Conservation (phyloP, 2,888 invertebrate species). For the Cerastoderma edule region DNA sequence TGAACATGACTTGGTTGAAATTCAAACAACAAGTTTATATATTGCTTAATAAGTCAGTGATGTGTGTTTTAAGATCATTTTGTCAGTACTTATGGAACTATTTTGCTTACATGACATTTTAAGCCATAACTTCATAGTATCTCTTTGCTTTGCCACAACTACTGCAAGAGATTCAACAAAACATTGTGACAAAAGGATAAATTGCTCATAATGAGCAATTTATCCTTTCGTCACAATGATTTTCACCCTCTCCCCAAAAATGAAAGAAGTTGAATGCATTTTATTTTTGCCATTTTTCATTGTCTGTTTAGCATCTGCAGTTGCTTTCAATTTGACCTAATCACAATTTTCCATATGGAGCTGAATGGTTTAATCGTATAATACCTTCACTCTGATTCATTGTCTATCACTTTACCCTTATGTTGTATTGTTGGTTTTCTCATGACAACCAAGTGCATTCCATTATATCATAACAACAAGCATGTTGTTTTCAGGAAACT, state of each 20-base stretch:
- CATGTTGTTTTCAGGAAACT: too few relatives aligned
- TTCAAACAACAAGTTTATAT: neutral
- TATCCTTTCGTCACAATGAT: neutral
- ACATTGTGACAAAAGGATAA: constrained; percentile 3
- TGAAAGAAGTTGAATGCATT: neutral
- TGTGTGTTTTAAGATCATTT: neutral
- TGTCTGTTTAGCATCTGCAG: neutral
- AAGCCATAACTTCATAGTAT: too few relatives aligned
- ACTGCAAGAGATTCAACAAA: neutral
- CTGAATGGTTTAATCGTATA: neutral
- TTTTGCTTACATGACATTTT: neutral
- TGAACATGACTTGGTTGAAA: neutral
- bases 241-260: constrained; percentile 2
- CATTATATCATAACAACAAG: neutral
- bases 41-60: neutral
- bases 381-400: neutral
- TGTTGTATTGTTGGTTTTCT: neutral
- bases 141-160: neutral
- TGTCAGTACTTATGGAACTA: neutral
- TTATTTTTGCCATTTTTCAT: neutral
- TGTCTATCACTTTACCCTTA: neutral
- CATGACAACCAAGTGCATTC: neutral
- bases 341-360: neutral
- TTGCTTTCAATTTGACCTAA: neutral
- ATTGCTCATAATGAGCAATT: neutral